Conservation (phyloP, 2,888 invertebrate species). For the Lycia hirtaria region DNA sequence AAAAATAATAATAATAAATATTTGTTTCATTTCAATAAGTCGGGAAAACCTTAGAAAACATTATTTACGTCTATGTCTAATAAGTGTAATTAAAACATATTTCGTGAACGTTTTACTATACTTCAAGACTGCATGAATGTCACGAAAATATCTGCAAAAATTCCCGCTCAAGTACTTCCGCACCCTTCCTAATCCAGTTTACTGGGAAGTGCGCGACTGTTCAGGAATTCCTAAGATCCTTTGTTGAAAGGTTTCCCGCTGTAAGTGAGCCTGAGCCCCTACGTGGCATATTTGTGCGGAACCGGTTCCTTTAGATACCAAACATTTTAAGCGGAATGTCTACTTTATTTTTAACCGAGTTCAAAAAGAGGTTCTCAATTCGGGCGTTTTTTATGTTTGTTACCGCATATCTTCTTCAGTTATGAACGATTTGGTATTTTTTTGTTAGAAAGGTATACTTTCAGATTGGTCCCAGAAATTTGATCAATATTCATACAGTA, state of each 20-base stretch:
- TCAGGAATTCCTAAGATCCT: slow-evolving; percentile 8
- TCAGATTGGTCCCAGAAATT: too few relatives aligned
- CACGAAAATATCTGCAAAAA: background rate
- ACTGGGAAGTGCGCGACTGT: background rate
- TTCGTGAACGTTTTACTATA: too few relatives aligned
- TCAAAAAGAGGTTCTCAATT: too few relatives aligned
- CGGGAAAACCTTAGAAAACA: too few relatives aligned
- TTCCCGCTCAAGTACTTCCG: background rate
- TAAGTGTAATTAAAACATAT: too few relatives aligned
- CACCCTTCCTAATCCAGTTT: slow-evolving; percentile 1
- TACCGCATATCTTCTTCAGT: too few relatives aligned
- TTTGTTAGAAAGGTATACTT: too few relatives aligned
- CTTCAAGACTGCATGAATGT: background rate
- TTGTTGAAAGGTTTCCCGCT: background rate
- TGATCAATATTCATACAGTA: too few relatives aligned
- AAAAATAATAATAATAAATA: too few relatives aligned
- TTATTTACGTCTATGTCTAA: too few relatives aligned
- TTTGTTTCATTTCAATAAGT: too few relatives aligned
- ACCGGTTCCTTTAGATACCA: background rate
- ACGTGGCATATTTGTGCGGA: background rate
- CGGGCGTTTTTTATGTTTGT: background rate
- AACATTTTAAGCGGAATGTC: background rate
- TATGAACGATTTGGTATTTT: too few relatives aligned
- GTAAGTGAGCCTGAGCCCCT: background rate
- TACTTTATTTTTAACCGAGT: background rate